Conservation (phyloP, 2,888 invertebrate genomes). For the Drosophila mayaguana region DNA sequence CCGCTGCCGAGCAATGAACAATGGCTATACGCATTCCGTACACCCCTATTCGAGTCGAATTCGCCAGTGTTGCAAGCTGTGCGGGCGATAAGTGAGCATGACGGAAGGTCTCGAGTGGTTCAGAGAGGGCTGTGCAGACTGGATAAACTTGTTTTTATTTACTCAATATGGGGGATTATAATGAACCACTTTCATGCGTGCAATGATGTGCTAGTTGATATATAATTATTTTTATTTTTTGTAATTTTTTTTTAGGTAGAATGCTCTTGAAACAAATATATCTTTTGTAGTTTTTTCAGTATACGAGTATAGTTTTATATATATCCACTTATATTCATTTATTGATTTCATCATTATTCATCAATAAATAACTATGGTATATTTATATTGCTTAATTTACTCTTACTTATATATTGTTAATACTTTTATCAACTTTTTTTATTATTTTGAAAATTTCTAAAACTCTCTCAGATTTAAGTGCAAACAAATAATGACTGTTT, state of each 20-base stretch:
- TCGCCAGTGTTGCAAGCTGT: slow-evolving; percentile 53
- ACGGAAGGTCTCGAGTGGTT: slow-evolving; percentile 45
- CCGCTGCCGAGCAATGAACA: slow-evolving; percentile 5
- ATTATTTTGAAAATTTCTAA: no score
- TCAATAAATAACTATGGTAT: no score
- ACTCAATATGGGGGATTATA: slow-evolving; percentile 6
- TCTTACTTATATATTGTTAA: no score
- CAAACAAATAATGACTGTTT: no score
- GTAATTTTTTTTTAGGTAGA: neutral
- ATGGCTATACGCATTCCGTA: slow-evolving; percentile 17
- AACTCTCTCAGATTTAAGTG: no score
- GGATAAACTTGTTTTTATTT: slow-evolving; percentile 24
- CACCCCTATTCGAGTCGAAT: slow-evolving; percentile 11
- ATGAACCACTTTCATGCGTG: neutral
- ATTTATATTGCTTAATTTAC: neutral
- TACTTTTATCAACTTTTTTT: no score
- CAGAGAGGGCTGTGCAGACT: slow-evolving; percentile 26
- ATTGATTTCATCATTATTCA: no score
- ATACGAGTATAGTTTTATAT: no score
- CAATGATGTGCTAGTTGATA: neutral
- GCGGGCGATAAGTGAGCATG: slow-evolving; percentile 52
- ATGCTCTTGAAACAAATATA: neutral
- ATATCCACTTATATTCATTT: no score
- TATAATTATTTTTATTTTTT: neutral
- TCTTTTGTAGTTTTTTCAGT: neutral